Evolutionary conservation across 2,113 vertebrate genomes (phyloP).

Genomic region (Procapra przewalskii): DNA sequence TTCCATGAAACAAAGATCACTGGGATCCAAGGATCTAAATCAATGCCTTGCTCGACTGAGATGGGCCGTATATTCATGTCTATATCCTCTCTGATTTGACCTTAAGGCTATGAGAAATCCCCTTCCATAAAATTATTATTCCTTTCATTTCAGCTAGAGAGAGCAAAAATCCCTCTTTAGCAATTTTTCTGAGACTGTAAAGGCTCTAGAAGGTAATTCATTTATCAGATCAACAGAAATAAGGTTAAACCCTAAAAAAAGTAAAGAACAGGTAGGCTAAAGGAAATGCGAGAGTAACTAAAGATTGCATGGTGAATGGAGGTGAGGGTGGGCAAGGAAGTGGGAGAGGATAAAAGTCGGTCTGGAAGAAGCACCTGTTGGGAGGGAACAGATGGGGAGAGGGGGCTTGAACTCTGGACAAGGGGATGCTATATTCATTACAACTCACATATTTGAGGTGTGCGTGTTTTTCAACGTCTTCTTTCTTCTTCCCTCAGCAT

Average conservation of each 20-base stretch:
- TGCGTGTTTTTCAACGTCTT: background rate
- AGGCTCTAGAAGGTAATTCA: background rate
- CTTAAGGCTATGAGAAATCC: background rate
- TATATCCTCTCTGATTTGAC: background rate
- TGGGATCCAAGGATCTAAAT: background rate
- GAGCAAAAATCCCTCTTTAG: background rate
- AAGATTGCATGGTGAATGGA: background rate
- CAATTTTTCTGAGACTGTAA: background rate
- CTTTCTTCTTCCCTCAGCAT: conserved; percentile 80
- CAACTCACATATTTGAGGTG: background rate
- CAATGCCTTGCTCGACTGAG: background rate
- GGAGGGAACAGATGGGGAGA: too few relatives aligned
- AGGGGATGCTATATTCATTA: background rate
- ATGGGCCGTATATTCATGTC: background rate
- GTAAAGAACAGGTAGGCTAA: background rate
- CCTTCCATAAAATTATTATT: background rate
- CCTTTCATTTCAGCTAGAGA: background rate
- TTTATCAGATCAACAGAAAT: background rate
- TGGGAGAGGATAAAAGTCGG: background rate
- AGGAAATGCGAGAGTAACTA: background rate
- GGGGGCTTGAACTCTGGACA: background rate
- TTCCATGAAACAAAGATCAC: background rate
- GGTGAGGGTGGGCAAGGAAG: background rate
- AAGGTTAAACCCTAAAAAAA: background rate
- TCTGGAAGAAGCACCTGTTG: background rate